Percentiles rank a stretch among this genome's conserved stretches.
These are phyloP conservation scores for Heteronetta atricapilla DNA, from an alignment of 2,113 vertebrate genomes.

Conservation along the genomic window DNA sequence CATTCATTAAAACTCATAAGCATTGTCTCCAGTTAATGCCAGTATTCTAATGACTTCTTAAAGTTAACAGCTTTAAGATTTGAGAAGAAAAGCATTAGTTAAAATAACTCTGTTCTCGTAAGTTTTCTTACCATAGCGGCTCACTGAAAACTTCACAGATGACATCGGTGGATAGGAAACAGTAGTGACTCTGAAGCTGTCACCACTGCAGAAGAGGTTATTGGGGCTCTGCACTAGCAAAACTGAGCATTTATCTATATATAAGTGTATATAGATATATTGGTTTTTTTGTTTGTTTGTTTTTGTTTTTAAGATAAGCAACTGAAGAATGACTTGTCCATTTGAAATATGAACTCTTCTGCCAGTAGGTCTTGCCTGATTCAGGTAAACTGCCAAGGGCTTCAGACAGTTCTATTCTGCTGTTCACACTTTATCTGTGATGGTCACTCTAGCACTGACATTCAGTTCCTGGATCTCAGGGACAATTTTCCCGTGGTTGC, in stretches of 20 bases:
- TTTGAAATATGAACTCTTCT: neutral
- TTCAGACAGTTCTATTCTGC: rapidly evolving
- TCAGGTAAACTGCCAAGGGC: neutral
- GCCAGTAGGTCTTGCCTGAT: neutral
- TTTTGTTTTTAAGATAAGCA: neutral
- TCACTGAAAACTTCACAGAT: neutral
- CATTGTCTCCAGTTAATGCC: neutral
- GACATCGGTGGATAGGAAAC: neutral
- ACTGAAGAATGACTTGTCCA: neutral
- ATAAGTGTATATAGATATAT: too few relatives aligned
- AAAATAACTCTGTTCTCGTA: neutral
- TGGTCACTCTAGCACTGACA: neutral
- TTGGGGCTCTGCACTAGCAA: neutral
- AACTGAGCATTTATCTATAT: neutral
- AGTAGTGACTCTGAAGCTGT: neutral
- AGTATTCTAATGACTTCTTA: neutral
- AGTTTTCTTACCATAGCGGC: neutral
- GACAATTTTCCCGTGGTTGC: neutral
- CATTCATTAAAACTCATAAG: constrained; percentile 20
- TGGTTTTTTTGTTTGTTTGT: too few relatives aligned
- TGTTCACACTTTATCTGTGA: neutral
- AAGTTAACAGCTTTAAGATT: neutral
- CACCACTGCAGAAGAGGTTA: neutral
- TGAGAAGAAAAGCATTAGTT: neutral
- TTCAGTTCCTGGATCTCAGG: neutral